phyloP scores from a whole-genome alignment of 2,888 invertebrate genomes.

The Syritta pipiens region DNA sequence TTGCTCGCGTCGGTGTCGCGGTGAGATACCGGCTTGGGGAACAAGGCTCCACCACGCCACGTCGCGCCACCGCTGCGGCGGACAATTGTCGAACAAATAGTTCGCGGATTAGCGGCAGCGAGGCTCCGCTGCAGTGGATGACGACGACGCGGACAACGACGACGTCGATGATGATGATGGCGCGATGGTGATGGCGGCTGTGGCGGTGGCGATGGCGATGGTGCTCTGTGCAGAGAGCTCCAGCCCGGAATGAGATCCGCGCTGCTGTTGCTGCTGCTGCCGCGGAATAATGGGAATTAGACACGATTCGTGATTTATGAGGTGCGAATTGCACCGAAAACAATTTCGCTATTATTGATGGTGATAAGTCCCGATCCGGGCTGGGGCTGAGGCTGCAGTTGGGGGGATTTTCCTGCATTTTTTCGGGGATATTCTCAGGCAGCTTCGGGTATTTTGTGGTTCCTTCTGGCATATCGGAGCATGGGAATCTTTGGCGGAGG shows the following conservation, averaged over 20 bases:
- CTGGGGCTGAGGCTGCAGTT: constrained; percentile 3
- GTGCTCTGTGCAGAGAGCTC: constrained; percentile 10
- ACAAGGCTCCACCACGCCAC: not conserved
- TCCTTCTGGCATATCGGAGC: constrained; percentile 16
- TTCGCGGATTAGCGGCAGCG: constrained; percentile 66
- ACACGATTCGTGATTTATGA: constrained; percentile 79
- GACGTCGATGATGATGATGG: constrained; percentile 34
- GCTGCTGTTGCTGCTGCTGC: constrained; percentile 36
- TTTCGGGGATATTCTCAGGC: constrained; percentile 8
- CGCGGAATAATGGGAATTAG: constrained; percentile 73
- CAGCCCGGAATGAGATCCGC: constrained; percentile 29
- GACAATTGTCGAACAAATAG: constrained; percentile 69
- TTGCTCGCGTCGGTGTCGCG: constrained; percentile 57
- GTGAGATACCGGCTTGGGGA: constrained; percentile 52
- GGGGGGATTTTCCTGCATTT: constrained; percentile 5
- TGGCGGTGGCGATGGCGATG: constrained; percentile 17
- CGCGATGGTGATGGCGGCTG: constrained; percentile 28
- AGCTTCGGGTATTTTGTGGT: not conserved
- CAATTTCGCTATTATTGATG: constrained; percentile 72
- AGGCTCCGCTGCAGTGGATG: constrained; percentile 9
- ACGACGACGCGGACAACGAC: constrained; percentile 15
- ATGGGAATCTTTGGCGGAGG: constrained; percentile 38
- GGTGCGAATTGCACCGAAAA: constrained; percentile 78
- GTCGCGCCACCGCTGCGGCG: constrained; percentile 19
- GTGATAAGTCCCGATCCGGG: constrained; percentile 51